Base-by-base conservation (phyloP, 2,888 invertebrate genomes). In the Meteorus colon region DNA sequence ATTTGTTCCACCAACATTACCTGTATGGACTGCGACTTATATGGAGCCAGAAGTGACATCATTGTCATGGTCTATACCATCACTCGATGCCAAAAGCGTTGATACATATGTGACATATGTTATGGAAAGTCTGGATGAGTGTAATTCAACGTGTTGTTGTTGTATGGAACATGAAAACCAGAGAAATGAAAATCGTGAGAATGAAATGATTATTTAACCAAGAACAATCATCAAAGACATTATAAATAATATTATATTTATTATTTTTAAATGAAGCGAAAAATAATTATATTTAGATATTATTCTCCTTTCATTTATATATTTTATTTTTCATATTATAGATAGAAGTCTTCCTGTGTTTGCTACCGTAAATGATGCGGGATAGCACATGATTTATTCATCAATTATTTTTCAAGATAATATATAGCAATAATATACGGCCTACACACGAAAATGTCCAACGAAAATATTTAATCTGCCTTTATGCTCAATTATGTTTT, bases 131-230 rank as follows among this genome's bases (percentile, higher is more conserved):
- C 78, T 80, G 29, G 86, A 84, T 29, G 86, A 86, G 34, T 85
- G 85, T 72, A 78, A 79, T 19, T 84, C 86, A 59, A 83, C 78
- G 80, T 87, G 87, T 76, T 88, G 86, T 75, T 84, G 85, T 75
- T 89, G 89, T 77, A 84, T 83, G 71, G 89, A 89, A 63, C 83
- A 85, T 81, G 89, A 89, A 77, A 89, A 89, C 65, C 86, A 87
- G 76, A 85, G 83, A 65, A 89, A 89, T 78, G 89, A 89, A 78
- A 89, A 89, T 75, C 83, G 84, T 29, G 89, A 89, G 79, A 89
- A 89, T 82, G 89, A 89, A 79, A 89, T 89, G 89, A 86, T 87
- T 75, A 82, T 84, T 78, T 87, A 88, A 85, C 84, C 59, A 14
- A 27, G 31, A 48, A 51, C 63, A 62, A 45, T 55, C 3, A 75